Conservation (phyloP, 2,888 invertebrate genomes). For the Protonemura montana region DNA sequence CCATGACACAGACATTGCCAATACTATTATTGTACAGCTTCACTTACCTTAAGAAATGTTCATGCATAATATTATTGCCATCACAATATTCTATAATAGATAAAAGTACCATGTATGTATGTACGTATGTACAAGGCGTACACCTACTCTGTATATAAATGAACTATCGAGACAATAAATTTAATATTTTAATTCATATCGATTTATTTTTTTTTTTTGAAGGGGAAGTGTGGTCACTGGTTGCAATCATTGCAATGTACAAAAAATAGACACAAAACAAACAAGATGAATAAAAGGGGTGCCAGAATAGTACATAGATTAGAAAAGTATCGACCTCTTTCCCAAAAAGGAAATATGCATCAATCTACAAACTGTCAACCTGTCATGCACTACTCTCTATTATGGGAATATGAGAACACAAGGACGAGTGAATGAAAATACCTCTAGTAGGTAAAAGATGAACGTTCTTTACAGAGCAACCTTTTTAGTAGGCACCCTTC, state of each 20-base stretch:
- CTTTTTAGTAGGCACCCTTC: neutral
- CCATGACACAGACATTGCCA: slow-evolving; percentile 44
- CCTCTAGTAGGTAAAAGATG: neutral
- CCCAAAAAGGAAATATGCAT: slow-evolving; percentile 16
- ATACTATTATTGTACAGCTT: slow-evolving; percentile 27
- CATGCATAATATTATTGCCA: neutral
- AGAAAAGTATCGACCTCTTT: neutral
- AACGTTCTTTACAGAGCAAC: neutral
- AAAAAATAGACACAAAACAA: neutral
- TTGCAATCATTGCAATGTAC: neutral
- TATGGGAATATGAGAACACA: neutral
- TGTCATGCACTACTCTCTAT: neutral
- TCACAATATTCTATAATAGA: slow-evolving; percentile 12
- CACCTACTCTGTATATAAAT: neutral
- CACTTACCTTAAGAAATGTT: neutral
- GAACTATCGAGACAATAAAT: slow-evolving; percentile 1
- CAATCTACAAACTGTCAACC: neutral
- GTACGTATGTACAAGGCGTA: neutral
- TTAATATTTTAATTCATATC: slow-evolving; percentile 18
- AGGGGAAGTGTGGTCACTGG: neutral
- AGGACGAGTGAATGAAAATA: neutral
- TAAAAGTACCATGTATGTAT: slow-evolving; percentile 18
- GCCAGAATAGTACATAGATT: neutral
- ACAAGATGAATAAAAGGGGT: neutral
- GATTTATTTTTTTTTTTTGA: slow-evolving; percentile 7